Percentiles rank a stretch among this genome's conserved stretches.
phyloP scores from a whole-genome alignment of 2,888 invertebrate genomes.

The Exephanes ischioxanthus region DNA sequence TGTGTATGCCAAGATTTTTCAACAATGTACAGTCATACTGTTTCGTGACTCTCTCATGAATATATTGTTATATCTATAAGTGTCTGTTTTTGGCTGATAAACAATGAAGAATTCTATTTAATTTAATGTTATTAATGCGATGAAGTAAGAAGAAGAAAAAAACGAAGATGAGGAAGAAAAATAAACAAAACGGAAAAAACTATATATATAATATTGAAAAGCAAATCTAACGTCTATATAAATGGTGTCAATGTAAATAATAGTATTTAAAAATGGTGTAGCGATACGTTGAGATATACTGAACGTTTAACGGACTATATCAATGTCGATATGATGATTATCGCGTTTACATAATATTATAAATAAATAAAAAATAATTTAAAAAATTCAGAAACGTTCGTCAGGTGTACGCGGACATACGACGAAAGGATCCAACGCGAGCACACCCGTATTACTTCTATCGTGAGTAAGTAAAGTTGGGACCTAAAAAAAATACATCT shows the following conservation, averaged over 20 bases:
- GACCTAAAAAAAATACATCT: slow-evolving; percentile 55
- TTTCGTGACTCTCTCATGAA: slow-evolving; percentile 70
- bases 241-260: slow-evolving; percentile 84
- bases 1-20: slow-evolving; percentile 76
- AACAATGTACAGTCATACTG: slow-evolving; percentile 78
- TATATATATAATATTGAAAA: slow-evolving; percentile 67
- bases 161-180: slow-evolving; percentile 26
- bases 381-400: not conserved
- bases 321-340: slow-evolving; percentile 52
- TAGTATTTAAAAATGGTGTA: slow-evolving; percentile 72
- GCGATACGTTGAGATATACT: slow-evolving; percentile 64
- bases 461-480: slow-evolving; percentile 46
- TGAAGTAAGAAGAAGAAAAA: slow-evolving; percentile 22
- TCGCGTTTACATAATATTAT: slow-evolving; percentile 31
- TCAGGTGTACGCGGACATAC: slow-evolving; percentile 17
- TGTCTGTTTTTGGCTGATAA: slow-evolving; percentile 68
- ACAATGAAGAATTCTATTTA: slow-evolving; percentile 78
- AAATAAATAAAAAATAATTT: slow-evolving; percentile 22
- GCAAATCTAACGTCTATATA: slow-evolving; percentile 77
- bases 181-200: slow-evolving; percentile 27
- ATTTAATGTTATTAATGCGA: slow-evolving; percentile 74
- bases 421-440: slow-evolving; percentile 24
- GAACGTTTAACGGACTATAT: slow-evolving; percentile 59
- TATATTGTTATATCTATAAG: slow-evolving; percentile 71
- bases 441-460: slow-evolving; percentile 34